Percentiles rank a stretch among this genome's conserved stretches.
phyloP scores from a whole-genome alignment of 2,113 vertebrate species.

The Pteronura brasiliensis region DNA sequence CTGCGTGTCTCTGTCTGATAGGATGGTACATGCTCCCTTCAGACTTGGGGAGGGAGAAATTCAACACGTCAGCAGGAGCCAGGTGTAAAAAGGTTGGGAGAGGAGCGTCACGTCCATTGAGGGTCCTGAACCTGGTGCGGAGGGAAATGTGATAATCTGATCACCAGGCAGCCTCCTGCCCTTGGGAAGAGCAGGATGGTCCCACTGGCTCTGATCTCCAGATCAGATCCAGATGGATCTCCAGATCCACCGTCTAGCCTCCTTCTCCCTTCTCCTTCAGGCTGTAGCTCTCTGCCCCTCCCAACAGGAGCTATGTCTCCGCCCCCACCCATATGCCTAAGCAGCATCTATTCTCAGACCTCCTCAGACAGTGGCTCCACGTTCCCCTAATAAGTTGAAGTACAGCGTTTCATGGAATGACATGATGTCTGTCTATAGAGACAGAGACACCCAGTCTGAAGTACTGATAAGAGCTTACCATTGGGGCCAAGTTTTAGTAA shows the following conservation, averaged over 20 bases:
- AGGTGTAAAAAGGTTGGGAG: neutral
- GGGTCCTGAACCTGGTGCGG: neutral
- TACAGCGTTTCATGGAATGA: neutral
- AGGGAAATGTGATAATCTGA: neutral
- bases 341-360: neutral
- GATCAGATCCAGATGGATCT: too few species aligned
- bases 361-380: neutral
- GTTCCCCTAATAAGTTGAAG: neutral
- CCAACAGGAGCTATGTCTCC: neutral
- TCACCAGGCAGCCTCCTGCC: neutral
- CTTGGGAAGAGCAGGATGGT: neutral
- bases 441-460: neutral
- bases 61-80: neutral
- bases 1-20: neutral
- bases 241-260: neutral
- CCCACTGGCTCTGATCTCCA: neutral
- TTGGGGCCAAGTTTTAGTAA: neutral
- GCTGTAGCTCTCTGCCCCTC: neutral
- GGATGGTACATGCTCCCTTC: neutral
- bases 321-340: rapidly evolving
- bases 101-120: neutral
- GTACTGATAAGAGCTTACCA: neutral
- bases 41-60: neutral
- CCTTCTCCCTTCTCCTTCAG: neutral
- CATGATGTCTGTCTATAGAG: neutral